phyloP scores from a whole-genome alignment of 92 coral and sea anemone genomes.

The Bergia puertoricense region DNA sequence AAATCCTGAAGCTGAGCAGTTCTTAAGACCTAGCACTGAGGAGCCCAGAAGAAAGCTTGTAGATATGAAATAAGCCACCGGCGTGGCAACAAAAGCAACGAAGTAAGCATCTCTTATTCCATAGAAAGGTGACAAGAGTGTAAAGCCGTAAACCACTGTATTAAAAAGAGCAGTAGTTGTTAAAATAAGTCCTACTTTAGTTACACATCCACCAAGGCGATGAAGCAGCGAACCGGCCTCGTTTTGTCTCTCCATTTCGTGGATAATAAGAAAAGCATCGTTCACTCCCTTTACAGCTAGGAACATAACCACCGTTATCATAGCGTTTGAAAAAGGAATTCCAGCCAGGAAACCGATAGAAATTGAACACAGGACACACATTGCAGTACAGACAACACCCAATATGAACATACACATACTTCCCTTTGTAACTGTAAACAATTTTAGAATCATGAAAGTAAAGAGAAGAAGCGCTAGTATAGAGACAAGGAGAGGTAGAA shows the following conservation, averaged over 20 bases:
- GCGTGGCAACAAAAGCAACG: constrained; percentile 40
- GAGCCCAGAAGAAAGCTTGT: constrained; percentile 41
- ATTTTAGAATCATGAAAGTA: constrained; percentile 7
- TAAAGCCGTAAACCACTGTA: constrained; percentile 39
- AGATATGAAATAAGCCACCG: constrained; percentile 39
- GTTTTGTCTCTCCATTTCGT: constrained; percentile 36
- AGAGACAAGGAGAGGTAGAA: constrained; percentile 41
- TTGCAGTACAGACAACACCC: constrained; percentile 30
- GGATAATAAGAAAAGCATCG: constrained; percentile 38
- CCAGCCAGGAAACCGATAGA: constrained; percentile 43
- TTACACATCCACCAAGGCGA: constrained; percentile 51
- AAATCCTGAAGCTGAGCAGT: constrained; percentile 2
- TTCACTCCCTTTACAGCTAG: constrained; percentile 40
- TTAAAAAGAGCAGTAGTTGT: constrained; percentile 37
- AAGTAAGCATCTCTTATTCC: constrained; percentile 47
- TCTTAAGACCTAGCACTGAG: constrained; percentile 14
- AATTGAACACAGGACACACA: constrained; percentile 35
- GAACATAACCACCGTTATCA: constrained; percentile 49
- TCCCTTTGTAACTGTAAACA: constrained; percentile 27
- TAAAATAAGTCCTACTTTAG: constrained; percentile 48
- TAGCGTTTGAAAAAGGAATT: constrained; percentile 48
- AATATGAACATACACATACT: constrained; percentile 18
- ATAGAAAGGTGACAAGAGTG: constrained; percentile 51
- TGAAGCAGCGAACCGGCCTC: constrained; percentile 38
- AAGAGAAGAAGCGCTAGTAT: constrained; percentile 33